Conservation (phyloP, 2,888 invertebrate genomes). For the Xestoiulus laeticollis region DNA sequence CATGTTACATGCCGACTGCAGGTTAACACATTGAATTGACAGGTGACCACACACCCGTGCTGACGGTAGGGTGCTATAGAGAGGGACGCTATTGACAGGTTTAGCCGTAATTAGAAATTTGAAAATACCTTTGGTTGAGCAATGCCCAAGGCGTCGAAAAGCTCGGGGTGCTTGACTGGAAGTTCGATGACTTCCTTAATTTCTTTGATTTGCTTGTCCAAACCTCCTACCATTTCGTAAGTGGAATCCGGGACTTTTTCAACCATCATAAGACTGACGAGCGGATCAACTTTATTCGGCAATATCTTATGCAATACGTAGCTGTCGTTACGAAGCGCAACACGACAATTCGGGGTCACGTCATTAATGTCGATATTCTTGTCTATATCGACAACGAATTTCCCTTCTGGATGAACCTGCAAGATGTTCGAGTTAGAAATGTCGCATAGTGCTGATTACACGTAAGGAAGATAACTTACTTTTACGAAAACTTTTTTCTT, state of each 20-base stretch:
- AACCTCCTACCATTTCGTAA: constrained; percentile 99
- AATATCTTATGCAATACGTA: constrained; percentile 98
- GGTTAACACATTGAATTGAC: too few species aligned
- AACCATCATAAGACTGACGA: constrained; percentile 99
- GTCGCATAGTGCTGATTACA: not conserved
- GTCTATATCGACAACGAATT: constrained; percentile 98
- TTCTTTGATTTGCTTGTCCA: constrained; percentile 99
- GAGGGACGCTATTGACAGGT: too few species aligned
- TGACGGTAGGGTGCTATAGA: too few species aligned
- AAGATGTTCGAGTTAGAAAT: not conserved
- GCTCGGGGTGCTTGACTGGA: constrained; percentile 98
- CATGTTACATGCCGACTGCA: too few species aligned
- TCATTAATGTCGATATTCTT: constrained; percentile 99
- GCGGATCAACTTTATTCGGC: constrained; percentile 98
- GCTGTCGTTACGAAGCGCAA: constrained; percentile 97
- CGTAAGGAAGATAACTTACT: constrained; percentile 61
- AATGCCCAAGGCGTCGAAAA: constrained; percentile 99
- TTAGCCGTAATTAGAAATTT: constrained; percentile 47
- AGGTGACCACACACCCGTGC: too few species aligned
- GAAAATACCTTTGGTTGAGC: constrained; percentile 90
- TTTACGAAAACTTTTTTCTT: constrained; percentile 99
- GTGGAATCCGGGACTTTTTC: constrained; percentile 99
- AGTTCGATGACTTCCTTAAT: constrained; percentile 99
- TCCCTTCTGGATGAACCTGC: constrained; percentile 96
- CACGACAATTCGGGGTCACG: constrained; percentile 96